Base-by-base conservation (phyloP, 92 coral and sea anemone genomes). In the Porites divaricata region DNA sequence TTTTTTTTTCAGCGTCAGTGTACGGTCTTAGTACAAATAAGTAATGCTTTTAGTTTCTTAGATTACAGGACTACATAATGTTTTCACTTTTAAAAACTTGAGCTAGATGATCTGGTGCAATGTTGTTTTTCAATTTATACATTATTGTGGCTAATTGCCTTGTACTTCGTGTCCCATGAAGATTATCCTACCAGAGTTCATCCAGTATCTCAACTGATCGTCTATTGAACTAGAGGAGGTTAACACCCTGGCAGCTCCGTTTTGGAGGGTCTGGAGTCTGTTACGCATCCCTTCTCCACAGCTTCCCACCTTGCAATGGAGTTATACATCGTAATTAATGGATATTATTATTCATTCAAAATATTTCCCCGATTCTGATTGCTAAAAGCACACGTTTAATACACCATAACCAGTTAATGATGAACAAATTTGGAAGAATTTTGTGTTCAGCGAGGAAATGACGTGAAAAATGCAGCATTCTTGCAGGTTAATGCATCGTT, bases 91-190 rank as follows among this genome's bases (percentile, higher is more conserved):
- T 61, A 12, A 61, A 61, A 61, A 61, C 20, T 19, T 64, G 69
- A 64, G 69, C 69, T 28, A 64, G 24, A 64, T 64, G 28, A 64
- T 22, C 69, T 19, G 69, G 69, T 64, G 69, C 69, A n/a, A 64
- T 64, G 9, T 19, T 4, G 1, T 21, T 6, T 64, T 64, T 11
- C n/a, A 20, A 35, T 35, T 35, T 35, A 35, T 35, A 35, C 45
- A 35, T 35, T 35, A 35, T 35, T 35, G 45, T 35, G 12, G 25
- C 28, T n/a, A n/a, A n/a, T 12, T n/a, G 7, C 25, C 26, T 64
- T 5, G 8, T 20, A 28, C 69, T 19, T 64, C 69, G 14, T 64
- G 24, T 21, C 25, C 45, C 45, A 35, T 64, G 20, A 64, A 64
- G 25, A 22, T 22, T n/a, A n/a, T 64, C 69, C 25, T 28, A 64